Conservation (phyloP, 2,797 vertebrate genomes). For the Sandelia bainsii region DNA sequence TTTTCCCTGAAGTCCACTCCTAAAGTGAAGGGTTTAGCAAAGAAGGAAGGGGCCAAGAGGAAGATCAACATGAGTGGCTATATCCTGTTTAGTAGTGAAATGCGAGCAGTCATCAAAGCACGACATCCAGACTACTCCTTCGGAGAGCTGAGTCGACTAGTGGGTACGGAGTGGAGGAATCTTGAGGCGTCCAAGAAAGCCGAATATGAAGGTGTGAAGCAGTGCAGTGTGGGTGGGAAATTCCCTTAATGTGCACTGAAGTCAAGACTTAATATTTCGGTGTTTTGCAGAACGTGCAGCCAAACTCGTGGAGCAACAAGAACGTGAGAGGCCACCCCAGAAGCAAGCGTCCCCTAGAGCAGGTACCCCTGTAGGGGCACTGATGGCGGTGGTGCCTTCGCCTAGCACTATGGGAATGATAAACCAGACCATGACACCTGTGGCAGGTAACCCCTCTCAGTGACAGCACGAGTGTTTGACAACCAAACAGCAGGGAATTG, state of each 20-base stretch:
- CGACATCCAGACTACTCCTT: slow-evolving; percentile 98
- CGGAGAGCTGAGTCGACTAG: slow-evolving; percentile 97
- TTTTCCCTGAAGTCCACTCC: slow-evolving; percentile 89
- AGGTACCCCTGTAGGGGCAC: slow-evolving; percentile 97
- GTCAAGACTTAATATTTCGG: slow-evolving; percentile 11
- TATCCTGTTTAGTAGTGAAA: slow-evolving; percentile 99
- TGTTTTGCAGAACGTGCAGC: slow-evolving; percentile 94
- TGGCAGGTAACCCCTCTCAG: slow-evolving; percentile 93
- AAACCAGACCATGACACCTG: slow-evolving; percentile 98
- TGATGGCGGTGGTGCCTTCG: slow-evolving; percentile 98
- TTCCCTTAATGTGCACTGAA: not conserved
- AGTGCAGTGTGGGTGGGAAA: not conserved
- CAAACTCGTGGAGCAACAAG: slow-evolving; percentile 99
- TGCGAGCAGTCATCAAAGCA: slow-evolving; percentile 98
- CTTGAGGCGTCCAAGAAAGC: slow-evolving; percentile 96
- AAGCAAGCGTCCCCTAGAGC: slow-evolving; percentile 96
- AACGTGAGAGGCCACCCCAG: slow-evolving; percentile 95
- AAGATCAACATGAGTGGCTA: slow-evolving; percentile 99
- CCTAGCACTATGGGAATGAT: slow-evolving; percentile 99
- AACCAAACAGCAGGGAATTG: slow-evolving; percentile 72
- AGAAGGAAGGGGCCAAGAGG: slow-evolving; percentile 97
- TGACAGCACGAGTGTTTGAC: slow-evolving; percentile 81
- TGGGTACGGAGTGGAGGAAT: slow-evolving; percentile 99
- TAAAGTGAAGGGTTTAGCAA: slow-evolving; percentile 94
- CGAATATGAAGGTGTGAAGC: slow-evolving; percentile 95